A percentile compares a stretch with the other conserved stretches of the same genome.
Conservation (phyloP, 2,113 vertebrate species). For the Corydoras maculifer region DNA sequence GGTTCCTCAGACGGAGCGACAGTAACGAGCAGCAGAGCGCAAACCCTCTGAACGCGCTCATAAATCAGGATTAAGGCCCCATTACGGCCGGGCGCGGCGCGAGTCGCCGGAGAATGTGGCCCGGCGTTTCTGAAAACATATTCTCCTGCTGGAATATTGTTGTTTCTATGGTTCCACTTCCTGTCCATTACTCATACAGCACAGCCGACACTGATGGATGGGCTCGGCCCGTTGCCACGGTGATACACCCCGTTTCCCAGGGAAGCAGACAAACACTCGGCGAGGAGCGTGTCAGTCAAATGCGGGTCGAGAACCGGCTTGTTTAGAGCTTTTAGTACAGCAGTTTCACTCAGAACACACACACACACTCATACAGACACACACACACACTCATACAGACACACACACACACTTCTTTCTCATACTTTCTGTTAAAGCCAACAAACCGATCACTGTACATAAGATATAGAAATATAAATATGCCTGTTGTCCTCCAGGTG, state of each 20-base stretch:
- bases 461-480: constrained; percentile 30
- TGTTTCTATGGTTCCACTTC: constrained; percentile 71
- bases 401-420: constrained; percentile 15
- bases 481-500: constrained; percentile 53
- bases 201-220: constrained; percentile 73
- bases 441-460: constrained; percentile 23
- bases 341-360: constrained; percentile 26
- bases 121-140: constrained; percentile 58
- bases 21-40: constrained; percentile 1
- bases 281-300: constrained; percentile 59
- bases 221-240: constrained; percentile 55
- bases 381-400: constrained; percentile 1
- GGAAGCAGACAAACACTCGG: constrained; percentile 68
- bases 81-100: constrained; percentile 46
- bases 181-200: constrained; percentile 72
- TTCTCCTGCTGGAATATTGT: constrained; percentile 69
- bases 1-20: constrained; percentile 20
- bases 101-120: constrained; percentile 46
- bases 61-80: constrained; percentile 56
- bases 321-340: constrained; percentile 44
- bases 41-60: constrained; percentile 49
- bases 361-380: constrained; percentile 28
- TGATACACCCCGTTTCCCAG: constrained; percentile 67
- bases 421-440: constrained; percentile 9
- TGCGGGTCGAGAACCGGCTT: constrained; percentile 46